Percentiles rank a stretch among this genome's conserved stretches.
Evolutionary conservation across 2,888 invertebrate genomes (phyloP).

Genomic region (Heliconius ismenius): DNA sequence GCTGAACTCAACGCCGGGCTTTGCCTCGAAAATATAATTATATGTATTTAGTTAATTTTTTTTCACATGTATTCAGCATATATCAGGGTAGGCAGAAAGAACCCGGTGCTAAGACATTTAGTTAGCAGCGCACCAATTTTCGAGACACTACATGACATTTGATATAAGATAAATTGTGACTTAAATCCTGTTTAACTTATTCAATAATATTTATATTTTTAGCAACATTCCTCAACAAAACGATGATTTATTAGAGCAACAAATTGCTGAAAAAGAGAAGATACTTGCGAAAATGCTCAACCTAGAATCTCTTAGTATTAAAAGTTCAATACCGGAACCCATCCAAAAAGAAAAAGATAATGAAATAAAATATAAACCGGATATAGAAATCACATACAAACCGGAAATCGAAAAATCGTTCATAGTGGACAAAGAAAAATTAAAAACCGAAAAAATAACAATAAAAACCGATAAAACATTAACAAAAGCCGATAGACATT

Average conservation of each 20-base stretch:
- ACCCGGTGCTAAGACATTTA: too few species aligned
- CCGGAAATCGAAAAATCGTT: constrained; percentile 24
- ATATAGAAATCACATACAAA: constrained; percentile 34
- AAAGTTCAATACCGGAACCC: constrained; percentile 43
- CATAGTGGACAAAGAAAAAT: constrained; percentile 30
- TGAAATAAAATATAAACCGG: constrained; percentile 35
- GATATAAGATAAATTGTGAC: too few species aligned
- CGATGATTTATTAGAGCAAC: constrained; percentile 85
- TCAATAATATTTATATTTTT: constrained; percentile 42
- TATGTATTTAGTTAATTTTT: too few species aligned
- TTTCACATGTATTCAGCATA: too few species aligned
- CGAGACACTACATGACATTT: too few species aligned
- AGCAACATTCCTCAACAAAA: constrained; percentile 79
- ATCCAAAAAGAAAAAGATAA: constrained; percentile 22
- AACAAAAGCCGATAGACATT: constrained; percentile 23
- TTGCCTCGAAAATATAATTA: too few species aligned
- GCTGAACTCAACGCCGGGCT: too few species aligned
- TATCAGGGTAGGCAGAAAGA: too few species aligned
- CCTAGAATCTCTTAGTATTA: constrained; percentile 79
- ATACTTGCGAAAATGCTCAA: constrained; percentile 85
- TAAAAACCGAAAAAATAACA: constrained; percentile 30
- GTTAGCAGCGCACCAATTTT: too few species aligned
- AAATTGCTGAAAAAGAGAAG: constrained; percentile 89
- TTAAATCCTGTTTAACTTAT: background rate
- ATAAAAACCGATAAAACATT: background rate